Conservation (phyloP, 2,797 vertebrate genomes). For the Anableps anableps region DNA sequence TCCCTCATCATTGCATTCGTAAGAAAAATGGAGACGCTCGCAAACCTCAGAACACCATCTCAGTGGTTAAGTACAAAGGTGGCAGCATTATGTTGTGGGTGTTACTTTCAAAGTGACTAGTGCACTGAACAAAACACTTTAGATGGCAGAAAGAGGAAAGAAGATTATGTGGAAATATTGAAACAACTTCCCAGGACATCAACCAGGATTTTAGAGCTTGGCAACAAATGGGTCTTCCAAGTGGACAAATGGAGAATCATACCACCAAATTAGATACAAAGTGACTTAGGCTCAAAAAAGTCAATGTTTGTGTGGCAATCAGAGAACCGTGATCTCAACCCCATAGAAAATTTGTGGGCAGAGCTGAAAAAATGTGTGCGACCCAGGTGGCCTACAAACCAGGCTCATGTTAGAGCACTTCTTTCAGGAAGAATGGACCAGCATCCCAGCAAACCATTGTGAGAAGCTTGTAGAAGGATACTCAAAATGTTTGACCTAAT, state of each 20-base stretch:
- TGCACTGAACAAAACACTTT: background rate
- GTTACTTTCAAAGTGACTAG: background rate
- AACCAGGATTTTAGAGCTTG: background rate
- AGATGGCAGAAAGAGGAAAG: background rate
- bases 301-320: background rate
- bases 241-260: background rate
- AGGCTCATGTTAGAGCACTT: background rate
- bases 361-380: background rate
- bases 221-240: background rate
- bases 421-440: background rate
- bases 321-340: background rate
- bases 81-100: background rate
- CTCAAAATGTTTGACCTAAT: background rate
- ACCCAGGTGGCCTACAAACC: background rate
- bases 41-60: background rate
- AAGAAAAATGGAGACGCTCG: background rate
- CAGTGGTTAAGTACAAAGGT: background rate
- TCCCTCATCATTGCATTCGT: background rate
- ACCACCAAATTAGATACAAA: background rate
- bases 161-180: background rate
- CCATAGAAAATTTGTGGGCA: background rate
- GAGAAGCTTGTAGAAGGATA: background rate
- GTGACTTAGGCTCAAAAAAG: background rate
- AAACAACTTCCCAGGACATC: background rate
- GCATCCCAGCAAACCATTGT: background rate